Evolutionary conservation across 2,113 vertebrate species (phyloP).

Genomic region (Rattus rattus): DNA sequence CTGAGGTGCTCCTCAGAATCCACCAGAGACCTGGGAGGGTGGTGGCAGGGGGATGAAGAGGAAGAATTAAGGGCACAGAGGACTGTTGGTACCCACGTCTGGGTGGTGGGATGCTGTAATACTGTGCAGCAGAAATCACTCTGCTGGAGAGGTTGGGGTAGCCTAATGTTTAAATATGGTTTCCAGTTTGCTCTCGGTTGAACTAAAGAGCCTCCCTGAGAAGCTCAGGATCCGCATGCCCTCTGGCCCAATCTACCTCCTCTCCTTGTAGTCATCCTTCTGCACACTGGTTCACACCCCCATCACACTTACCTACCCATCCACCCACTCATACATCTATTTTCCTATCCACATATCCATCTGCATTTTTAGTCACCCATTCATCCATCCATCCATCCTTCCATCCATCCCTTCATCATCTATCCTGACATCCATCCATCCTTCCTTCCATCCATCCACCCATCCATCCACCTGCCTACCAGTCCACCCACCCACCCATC

Average conservation of each 20-base stretch:
- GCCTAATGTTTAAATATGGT: neutral
- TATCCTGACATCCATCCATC: neutral
- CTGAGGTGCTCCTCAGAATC: too few relatives aligned
- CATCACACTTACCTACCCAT: neutral
- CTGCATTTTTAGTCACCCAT: neutral
- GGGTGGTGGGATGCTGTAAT: neutral
- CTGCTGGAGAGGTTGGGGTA: neutral
- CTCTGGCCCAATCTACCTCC: neutral
- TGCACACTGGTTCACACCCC: neutral
- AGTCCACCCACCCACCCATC: too few relatives aligned
- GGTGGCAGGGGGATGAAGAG: neutral
- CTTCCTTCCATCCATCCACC: neutral
- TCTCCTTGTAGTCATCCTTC: neutral
- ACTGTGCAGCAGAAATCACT: neutral
- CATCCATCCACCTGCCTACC: neutral
- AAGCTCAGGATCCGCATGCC: neutral
- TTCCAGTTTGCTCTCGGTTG: neutral
- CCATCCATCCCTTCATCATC: too few relatives aligned
- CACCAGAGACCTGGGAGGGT: neutral
- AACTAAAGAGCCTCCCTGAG: neutral
- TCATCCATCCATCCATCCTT: neutral
- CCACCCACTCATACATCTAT: neutral
- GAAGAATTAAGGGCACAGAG: accelerated
- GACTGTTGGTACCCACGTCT: accelerated
- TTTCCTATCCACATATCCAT: neutral